Base-by-base conservation (phyloP, 2,888 invertebrate species). In the Lycocerus yunnanus region DNA sequence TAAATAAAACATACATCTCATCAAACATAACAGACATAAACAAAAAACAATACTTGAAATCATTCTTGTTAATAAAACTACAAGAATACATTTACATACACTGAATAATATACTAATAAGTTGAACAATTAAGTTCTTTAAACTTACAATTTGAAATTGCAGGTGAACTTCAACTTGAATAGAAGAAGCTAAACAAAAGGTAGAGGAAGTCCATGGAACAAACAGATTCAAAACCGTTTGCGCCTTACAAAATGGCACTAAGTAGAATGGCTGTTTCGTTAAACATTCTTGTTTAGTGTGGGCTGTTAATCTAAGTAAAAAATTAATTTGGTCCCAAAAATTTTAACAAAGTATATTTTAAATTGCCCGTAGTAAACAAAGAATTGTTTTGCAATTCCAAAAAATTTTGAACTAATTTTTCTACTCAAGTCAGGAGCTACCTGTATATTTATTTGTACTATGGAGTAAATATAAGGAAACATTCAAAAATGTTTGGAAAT, bases 21-120 rank as follows among this genome's bases (percentile, higher is more conserved):
- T 66, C 69, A 74, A 74, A 75, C 70, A 69, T 43, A 69, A 75
- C 72, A 71, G 58, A 61, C 70, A 70, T 73, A 24, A 21, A 73
- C 69, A 65, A 61, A 73, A 76, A 77, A 74, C 72, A 77, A 73
- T 77, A 77, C 75, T 77, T 71, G 73, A 75, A 71, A 77, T 18
- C 27, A 59, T 68, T 69, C 67, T 16, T 43, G 69, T 75, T 68
- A 67, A 69, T 72, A 68, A 71, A 71, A 58, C 75, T 77, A 75
- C 65, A 77, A 61, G 60, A 72, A 75, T 72, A 72, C 61, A 71
- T 71, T 71, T 58, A 74, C 71, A 68, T 69, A 72, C 61, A 69
- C 72, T 69, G 58, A 73, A 75, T 43, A 73, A 66, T 43, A 43
- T 43, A 43, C 43, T 43, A 43, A n/a, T n/a, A n/a, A 43, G 43